These are phyloP conservation scores for Drosophila yooni DNA, from an alignment of 2,888 invertebrate genomes.

Conservation along the genomic window DNA sequence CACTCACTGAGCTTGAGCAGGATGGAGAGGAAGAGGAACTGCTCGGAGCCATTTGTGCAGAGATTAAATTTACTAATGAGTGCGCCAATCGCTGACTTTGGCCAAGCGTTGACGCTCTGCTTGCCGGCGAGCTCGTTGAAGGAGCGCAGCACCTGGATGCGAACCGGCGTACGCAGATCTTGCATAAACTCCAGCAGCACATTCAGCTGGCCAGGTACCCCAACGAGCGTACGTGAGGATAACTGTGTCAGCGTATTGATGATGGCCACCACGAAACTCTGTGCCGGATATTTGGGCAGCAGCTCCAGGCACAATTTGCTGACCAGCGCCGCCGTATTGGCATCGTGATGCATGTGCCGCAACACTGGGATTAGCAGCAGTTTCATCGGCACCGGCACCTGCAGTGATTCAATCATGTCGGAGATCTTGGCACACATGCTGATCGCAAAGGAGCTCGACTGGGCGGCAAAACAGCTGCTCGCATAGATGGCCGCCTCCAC, in stretches of 20 bases:
- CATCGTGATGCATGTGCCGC: constrained; percentile 96
- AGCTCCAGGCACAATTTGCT: constrained; percentile 90
- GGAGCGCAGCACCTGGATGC: constrained; percentile 89
- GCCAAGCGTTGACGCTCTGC: constrained; percentile 92
- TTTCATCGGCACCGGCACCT: constrained; percentile 96
- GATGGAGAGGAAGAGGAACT: constrained; percentile 83
- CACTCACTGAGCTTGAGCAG: constrained; percentile 83
- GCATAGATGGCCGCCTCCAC: constrained; percentile 98
- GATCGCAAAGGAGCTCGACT: constrained; percentile 97
- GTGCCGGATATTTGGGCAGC: constrained; percentile 91
- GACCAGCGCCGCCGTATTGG: constrained; percentile 88
- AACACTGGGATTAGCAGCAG: constrained; percentile 95
- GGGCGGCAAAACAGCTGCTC: constrained; percentile 96
- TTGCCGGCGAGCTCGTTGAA: constrained; percentile 89
- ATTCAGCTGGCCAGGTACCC: constrained; percentile 93
- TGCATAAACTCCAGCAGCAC: constrained; percentile 89
- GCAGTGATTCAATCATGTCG: constrained; percentile 96
- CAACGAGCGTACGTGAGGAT: constrained; percentile 94
- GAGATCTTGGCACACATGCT: constrained; percentile 98
- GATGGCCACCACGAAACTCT: constrained; percentile 92
- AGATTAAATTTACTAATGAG: constrained; percentile 82
- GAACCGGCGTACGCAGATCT: constrained; percentile 90
- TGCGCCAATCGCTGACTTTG: constrained; percentile 86
- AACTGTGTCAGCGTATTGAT: constrained; percentile 94
- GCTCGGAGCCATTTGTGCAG: constrained; percentile 83